A percentile compares a stretch with the other conserved stretches of the same genome.
phyloP scores from a whole-genome alignment of 2,113 vertebrate species.

The Hippopotamus amphibius region DNA sequence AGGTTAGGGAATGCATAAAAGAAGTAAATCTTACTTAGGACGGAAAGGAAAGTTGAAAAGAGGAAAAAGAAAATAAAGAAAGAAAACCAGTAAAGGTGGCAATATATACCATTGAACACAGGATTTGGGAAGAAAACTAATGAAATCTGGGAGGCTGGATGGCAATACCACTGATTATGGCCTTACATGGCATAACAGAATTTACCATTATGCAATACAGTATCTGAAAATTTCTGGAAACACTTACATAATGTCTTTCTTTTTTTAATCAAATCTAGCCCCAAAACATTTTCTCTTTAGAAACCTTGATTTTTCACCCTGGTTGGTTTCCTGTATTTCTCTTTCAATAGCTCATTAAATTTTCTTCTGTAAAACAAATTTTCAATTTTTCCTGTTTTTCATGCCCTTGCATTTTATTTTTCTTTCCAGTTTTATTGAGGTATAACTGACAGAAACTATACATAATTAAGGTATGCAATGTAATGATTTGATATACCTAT shows the following conservation, averaged over 20 bases:
- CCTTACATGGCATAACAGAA: not conserved
- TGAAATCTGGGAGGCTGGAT: not conserved
- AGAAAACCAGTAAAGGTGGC: not conserved
- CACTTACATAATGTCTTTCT: not conserved
- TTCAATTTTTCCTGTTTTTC: not conserved
- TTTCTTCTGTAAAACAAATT: not conserved
- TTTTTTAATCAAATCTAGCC: not conserved
- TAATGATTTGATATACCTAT: not conserved
- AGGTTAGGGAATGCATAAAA: not conserved
- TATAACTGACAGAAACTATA: not conserved
- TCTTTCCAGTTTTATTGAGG: not conserved
- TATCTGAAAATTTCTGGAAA: not conserved
- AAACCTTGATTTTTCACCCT: not conserved
- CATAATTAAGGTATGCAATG: not conserved
- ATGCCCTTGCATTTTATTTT: not conserved
- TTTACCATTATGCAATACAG: not conserved
- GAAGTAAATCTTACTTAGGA: not conserved
- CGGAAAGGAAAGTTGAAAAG: not conserved
- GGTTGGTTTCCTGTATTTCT: not conserved
- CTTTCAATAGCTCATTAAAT: not conserved
- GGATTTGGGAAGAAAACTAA: not conserved
- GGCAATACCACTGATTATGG: not conserved
- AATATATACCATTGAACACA: not conserved
- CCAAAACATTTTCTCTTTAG: not conserved
- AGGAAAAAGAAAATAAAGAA: not conserved